Evolutionary conservation across 1,140 invertebrate species (phyloP), one percentile per base, ranked within the genome.

Genomic region (Campoletis sonorensis): DNA sequence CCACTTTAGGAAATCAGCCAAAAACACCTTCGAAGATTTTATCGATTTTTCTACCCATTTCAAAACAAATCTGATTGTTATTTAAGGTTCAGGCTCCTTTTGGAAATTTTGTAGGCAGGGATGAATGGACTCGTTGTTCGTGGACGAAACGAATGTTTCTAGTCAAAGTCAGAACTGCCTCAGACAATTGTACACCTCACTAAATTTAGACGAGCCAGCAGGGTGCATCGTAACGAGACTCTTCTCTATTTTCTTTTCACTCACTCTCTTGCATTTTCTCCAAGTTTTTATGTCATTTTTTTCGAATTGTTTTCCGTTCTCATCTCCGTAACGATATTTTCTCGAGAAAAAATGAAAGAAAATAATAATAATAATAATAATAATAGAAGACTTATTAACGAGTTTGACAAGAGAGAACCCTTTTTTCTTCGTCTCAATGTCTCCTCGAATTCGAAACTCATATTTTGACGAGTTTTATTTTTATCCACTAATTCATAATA

Each of bases 211-310:
- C 30, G 26, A 37, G 8, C 15, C 23, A 2, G 33, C 33, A 71
- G 68, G 68, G 68, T 71, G 68, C 33, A 71, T 49, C 70, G 40
- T 72, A 49, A 72, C 70, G 37, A 72, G 21, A 40, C 40, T 72
- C 30, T 23, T 27, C 61, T 70, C 68, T 5, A 15, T 16, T 45
- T 16, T 72, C 18, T 8, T 40, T 8, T 40, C 8, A 23, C 37
- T 72, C 68, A 2, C 30, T 18, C 51, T 54, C 51, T 54, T 54
- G 30, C 70, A 72, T 49, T 49, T 72, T 64, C 11, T 64, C 3
- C 23, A 45, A 45, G 40, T 15, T 26, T 64, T 26, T 26, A 23
- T 27, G 1, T 54, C 49, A 23, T 64, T 64, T 15, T 64, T 15
- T 72, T 72, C 26, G n/a, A n/a, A 72, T 72, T 0, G 30, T 70